Evolutionary conservation across 1,140 invertebrate species (phyloP).

Genomic region (Bombus polaris): DNA sequence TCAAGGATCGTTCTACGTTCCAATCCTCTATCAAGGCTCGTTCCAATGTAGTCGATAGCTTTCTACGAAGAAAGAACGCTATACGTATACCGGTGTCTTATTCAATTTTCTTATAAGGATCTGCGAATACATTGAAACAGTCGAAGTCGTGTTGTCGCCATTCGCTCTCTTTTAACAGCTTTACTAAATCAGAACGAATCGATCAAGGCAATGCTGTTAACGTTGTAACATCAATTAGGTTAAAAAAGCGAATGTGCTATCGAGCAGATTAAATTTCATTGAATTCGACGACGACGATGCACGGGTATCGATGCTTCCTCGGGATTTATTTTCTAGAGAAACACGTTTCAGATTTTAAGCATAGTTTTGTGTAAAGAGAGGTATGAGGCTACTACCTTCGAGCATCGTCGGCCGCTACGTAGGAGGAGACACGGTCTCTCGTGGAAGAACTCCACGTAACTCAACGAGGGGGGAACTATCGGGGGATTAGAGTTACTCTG

Average conservation of each 20-base stretch:
- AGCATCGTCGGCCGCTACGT: conserved; percentile 65
- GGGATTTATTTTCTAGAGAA: background rate
- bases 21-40: background rate
- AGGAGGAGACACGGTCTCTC: conserved; percentile 63
- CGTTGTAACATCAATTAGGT: background rate
- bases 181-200: too few relatives aligned
- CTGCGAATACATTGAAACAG: conserved; percentile 28
- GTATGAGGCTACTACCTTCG: conserved; percentile 4
- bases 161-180: too few relatives aligned
- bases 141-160: too few relatives aligned
- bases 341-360: background rate
- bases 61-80: conserved; percentile 26
- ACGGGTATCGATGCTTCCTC: too few relatives aligned
- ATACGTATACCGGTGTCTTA: conserved; percentile 20
- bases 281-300: background rate
- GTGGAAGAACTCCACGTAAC: conserved; percentile 68
- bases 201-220: background rate
- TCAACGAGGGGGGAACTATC: conserved; percentile 74
- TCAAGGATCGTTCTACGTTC: conserved; percentile 34
- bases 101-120: conserved; percentile 43
- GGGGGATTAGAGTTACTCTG: conserved; percentile 79
- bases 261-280: too few relatives aligned
- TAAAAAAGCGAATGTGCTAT: too few relatives aligned
- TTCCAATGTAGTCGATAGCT: background rate
- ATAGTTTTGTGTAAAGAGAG: background rate